phyloP scores from a whole-genome alignment of 1,140 invertebrate genomes.

The Drosophila willistoni region DNA sequence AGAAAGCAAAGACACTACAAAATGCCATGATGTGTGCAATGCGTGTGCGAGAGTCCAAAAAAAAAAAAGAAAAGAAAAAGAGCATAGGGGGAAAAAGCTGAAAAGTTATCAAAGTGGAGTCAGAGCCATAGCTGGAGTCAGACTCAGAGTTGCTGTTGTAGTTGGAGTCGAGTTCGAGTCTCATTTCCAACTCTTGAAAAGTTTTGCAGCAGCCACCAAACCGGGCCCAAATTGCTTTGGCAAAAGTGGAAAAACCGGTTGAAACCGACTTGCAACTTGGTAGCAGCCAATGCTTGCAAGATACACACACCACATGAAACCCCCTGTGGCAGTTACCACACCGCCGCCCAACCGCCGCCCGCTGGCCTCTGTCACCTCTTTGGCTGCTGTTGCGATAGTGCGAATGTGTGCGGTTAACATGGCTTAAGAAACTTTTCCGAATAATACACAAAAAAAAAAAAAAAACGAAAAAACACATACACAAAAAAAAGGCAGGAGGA shows the following conservation, averaged over 20 bases:
- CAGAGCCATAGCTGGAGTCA: neutral
- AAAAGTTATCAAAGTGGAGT: constrained; percentile 13
- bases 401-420: constrained; percentile 77
- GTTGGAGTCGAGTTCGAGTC: constrained; percentile 14
- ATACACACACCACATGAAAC: constrained; percentile 50
- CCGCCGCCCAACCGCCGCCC: neutral
- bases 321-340: constrained; percentile 4
- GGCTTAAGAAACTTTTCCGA: constrained; percentile 76
- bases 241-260: constrained; percentile 79
- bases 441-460: constrained; percentile 20
- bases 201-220: constrained; percentile 40
- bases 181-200: constrained; percentile 53
- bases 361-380: neutral
- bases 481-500: constrained; percentile 18
- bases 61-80: neutral
- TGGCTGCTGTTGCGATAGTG: constrained; percentile 45
- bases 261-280: constrained; percentile 53
- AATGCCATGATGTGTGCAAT: constrained; percentile 13
- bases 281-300: constrained; percentile 36
- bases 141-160: neutral
- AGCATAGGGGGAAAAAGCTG: neutral
- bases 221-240: constrained; percentile 75
- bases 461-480: constrained; percentile 34
- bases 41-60: neutral
- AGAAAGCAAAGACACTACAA: constrained; percentile 24